These are phyloP conservation scores for Gymnopithys bicolor DNA, from an alignment of 2,797 vertebrate species.

Conservation along the genomic window DNA sequence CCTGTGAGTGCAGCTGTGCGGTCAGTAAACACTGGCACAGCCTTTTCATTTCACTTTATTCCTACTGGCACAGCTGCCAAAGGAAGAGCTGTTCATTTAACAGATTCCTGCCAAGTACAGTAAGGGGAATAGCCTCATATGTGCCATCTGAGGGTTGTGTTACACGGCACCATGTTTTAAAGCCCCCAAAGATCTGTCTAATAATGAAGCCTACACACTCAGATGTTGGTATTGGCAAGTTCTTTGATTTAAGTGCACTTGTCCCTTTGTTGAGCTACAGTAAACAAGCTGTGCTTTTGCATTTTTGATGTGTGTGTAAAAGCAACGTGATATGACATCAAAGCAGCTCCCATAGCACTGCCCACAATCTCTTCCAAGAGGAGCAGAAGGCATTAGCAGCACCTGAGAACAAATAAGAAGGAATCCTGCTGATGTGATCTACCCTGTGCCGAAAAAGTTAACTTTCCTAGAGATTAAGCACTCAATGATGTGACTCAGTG, in stretches of 20 bases:
- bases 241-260: conserved; percentile 34
- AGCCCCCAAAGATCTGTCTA: conserved; percentile 40
- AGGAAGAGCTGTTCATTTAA: conserved; percentile 31
- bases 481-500: conserved; percentile 70
- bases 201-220: conserved; percentile 46
- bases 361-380: conserved; percentile 8
- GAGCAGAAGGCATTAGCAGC: conserved; percentile 67
- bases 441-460: conserved; percentile 51
- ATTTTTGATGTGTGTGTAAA: conserved; percentile 66
- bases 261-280: conserved; percentile 47
- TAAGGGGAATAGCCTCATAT: not conserved
- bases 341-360: conserved; percentile 51
- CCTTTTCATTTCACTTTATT: conserved; percentile 17
- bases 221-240: conserved; percentile 48
- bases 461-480: conserved; percentile 70
- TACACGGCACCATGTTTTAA: conserved; percentile 21
- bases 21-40: conserved; percentile 41
- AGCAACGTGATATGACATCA: conserved; percentile 27
- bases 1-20: conserved; percentile 40
- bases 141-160: not conserved
- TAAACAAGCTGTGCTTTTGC: conserved; percentile 57
- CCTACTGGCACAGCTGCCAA: not conserved
- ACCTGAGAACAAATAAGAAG: conserved; percentile 63
- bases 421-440: conserved; percentile 61
- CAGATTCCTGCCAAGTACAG: conserved; percentile 29